Base-by-base conservation (phyloP, 2,113 vertebrate species). In the Penelope pileata region DNA sequence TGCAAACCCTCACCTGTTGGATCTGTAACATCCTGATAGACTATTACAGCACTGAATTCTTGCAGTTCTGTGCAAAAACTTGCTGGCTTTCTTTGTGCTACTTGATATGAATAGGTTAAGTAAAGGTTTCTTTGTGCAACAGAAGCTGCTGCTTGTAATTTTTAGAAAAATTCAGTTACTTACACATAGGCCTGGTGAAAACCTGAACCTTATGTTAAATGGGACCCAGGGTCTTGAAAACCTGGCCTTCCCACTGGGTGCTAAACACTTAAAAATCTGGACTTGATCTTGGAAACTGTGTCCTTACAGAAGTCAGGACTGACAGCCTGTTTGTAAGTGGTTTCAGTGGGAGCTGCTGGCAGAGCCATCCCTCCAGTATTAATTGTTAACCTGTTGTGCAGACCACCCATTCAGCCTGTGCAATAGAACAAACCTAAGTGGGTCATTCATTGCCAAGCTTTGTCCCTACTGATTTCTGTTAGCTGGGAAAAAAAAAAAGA, bases 341-440 rank as follows among this genome's bases (percentile, higher is more conserved):
- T 64, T 81, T 78, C 80, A 82, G 19, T 82, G 62, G 69, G 83
- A 84, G 68, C 36, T 72, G 17, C 62, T 79, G 70, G 36, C 83
- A 86, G 48, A 86, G 27, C 42, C n/a, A 47, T 84, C 36, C 16
- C 42, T 69, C 23, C 54, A 18, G 9, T 58, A 12, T 50, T 79
- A 62, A 48, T 75, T 91, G 62, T 48, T 89, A 73, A 66, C 48
- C 69, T 79, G 51, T 48, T 90, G 56, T 58, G 48, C 81, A 89
- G 81, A 78, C 62, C 81, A 82, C 83, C 78, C 62, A 24, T 89
- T 89, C 77, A 88, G 76, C 43, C 42, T 56, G 21, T 69, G 68
- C 43, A 59, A 2, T n/a, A 56, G 29, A 75, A 54, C 17, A 48
- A 89, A 32, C 26, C 30, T 30, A 50, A 76, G n/a, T 26, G 30